phyloP scores from a whole-genome alignment of 2,888 invertebrate genomes.

The Macrosiphum euphorbiae region DNA sequence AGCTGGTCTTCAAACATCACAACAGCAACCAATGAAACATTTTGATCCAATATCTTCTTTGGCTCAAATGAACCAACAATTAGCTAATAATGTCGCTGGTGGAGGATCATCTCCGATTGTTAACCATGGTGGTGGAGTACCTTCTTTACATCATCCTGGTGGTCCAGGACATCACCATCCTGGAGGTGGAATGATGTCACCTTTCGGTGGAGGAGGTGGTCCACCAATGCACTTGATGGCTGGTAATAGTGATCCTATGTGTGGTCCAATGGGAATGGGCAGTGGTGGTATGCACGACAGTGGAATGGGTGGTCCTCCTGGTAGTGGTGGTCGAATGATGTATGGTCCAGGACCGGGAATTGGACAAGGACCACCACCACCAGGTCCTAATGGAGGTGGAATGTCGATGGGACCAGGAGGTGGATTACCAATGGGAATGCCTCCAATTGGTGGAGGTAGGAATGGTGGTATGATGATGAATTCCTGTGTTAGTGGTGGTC shows the following conservation, averaged over 20 bases:
- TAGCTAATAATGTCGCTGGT: conserved; percentile 82
- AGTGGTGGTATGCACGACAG: conserved; percentile 58
- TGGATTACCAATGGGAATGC: conserved; percentile 71
- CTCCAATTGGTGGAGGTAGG: conserved; percentile 70
- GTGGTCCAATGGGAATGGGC: conserved; percentile 71
- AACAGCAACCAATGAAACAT: conserved; percentile 70
- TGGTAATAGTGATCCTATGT: conserved; percentile 47
- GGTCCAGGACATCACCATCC: conserved; percentile 70
- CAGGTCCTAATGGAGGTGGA: conserved; percentile 31
- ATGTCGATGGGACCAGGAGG: conserved; percentile 70
- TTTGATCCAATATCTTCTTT: conserved; percentile 95
- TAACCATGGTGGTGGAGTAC: conserved; percentile 73
- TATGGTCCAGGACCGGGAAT: conserved; percentile 70
- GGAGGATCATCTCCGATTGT: conserved; percentile 72
- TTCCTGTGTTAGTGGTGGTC: conserved; percentile 42
- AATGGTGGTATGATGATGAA: conserved; percentile 51
- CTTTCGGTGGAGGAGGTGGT: conserved; percentile 45
- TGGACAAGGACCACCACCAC: conserved; percentile 72
- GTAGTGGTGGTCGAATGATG: conserved; percentile 61
- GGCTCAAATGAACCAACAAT: conserved; percentile 94
- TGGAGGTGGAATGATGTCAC: conserved; percentile 55
- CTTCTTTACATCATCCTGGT: conserved; percentile 74
- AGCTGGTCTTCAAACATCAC: conserved; percentile 41
- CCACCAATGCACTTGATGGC: conserved; percentile 56
- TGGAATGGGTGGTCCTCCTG: conserved; percentile 51